Percentiles rank a stretch among this genome's conserved stretches.
phyloP scores from a whole-genome alignment of 2,113 vertebrate genomes.

The Brienomyrus longianalis region DNA sequence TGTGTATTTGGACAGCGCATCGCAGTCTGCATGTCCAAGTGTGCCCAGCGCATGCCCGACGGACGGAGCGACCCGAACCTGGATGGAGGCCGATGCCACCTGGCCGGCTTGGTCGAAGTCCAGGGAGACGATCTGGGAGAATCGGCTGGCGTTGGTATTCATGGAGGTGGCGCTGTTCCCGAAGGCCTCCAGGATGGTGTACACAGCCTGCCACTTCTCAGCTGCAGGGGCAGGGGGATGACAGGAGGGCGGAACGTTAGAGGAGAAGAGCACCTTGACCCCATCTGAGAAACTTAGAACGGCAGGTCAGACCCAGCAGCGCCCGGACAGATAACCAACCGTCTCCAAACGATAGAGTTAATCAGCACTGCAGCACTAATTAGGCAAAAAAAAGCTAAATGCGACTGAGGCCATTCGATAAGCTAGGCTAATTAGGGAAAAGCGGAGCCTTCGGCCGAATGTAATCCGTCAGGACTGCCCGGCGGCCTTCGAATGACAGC shows the following conservation, averaged over 20 bases:
- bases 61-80: constrained; percentile 59
- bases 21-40: neutral
- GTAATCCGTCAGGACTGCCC: constrained; percentile 28
- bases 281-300: neutral
- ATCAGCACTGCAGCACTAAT: constrained; percentile 25
- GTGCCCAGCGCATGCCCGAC: neutral
- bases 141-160: constrained; percentile 85
- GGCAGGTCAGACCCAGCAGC: neutral
- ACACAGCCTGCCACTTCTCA: constrained; percentile 95
- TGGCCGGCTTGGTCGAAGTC: constrained; percentile 95
- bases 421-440: constrained; percentile 36
- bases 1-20: neutral
- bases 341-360: constrained; percentile 23
- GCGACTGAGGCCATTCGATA: constrained; percentile 31
- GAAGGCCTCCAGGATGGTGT: constrained; percentile 90
- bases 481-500: neutral
- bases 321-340: constrained; percentile 27
- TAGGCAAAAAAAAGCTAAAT: constrained; percentile 29
- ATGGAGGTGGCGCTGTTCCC: constrained; percentile 83
- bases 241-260: neutral
- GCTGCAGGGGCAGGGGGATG: constrained; percentile 48
- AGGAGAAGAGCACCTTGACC: neutral
- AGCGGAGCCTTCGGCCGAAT: constrained; percentile 22
- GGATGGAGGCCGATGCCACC: constrained; percentile 89
- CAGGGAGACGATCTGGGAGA: constrained; percentile 90